These are phyloP conservation scores for Tolypeutes matacus DNA, from an alignment of 2,797 vertebrate species.

Conservation along the genomic window DNA sequence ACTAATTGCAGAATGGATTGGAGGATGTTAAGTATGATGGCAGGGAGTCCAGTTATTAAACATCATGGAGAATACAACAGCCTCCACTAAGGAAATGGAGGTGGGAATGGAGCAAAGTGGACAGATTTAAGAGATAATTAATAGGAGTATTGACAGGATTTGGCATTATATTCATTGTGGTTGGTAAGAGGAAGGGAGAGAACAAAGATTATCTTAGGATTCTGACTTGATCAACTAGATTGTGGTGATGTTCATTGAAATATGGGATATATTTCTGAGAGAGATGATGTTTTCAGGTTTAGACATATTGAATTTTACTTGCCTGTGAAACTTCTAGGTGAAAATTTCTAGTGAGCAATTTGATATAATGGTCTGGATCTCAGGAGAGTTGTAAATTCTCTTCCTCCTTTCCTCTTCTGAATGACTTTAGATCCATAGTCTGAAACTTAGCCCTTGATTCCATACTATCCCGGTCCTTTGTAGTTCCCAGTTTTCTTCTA, in stretches of 20 bases:
- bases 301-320: background rate
- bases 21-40: background rate
- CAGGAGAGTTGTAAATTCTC: background rate
- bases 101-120: background rate
- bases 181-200: background rate
- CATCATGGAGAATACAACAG: background rate
- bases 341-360: constrained; percentile 25
- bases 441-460: background rate
- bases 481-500: background rate
- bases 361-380: constrained; percentile 6
- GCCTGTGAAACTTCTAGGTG: background rate
- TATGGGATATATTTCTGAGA: background rate
- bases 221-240: background rate
- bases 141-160: background rate
- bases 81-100: background rate
- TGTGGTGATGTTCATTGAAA: background rate
- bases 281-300: background rate
- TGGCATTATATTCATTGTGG: background rate
- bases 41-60: background rate
- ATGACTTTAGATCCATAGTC: background rate
- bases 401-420: background rate
- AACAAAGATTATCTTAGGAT: background rate
- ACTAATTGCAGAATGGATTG: background rate
- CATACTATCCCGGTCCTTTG: background rate
- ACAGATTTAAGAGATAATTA: background rate